A percentile compares a stretch with the other conserved stretches of the same genome.
phyloP scores from a whole-genome alignment of 2,113 vertebrate species.

The Anolis carolinensis region DNA sequence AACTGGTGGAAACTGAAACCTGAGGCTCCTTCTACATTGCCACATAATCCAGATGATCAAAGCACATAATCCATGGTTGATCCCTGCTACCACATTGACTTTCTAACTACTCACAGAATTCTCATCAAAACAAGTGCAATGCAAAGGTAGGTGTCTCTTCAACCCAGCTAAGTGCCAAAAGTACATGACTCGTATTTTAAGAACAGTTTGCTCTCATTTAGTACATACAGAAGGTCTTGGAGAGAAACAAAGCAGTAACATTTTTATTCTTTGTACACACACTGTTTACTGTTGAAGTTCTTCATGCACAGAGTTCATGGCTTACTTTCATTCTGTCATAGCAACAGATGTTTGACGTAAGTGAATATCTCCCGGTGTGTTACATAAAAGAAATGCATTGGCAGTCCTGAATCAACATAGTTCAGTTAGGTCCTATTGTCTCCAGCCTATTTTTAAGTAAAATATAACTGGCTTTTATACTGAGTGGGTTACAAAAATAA shows the following conservation, averaged over 20 bases:
- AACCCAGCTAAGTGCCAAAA: not conserved
- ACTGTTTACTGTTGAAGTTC: conserved; percentile 16
- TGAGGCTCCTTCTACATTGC: no score
- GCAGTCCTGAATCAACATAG: not conserved
- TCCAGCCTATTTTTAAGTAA: not conserved
- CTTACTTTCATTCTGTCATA: conserved; percentile 19
- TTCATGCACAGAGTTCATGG: conserved; percentile 7
- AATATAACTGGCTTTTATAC: not conserved
- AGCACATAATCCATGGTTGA: not conserved
- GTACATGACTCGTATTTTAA: not conserved
- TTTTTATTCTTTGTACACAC: not conserved
- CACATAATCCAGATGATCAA: no score
- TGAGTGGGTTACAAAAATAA: not conserved
- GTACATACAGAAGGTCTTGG: conserved; percentile 10
- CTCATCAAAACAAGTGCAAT: not conserved
- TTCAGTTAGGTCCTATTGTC: not conserved
- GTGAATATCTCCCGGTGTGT: not conserved
- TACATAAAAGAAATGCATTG: not conserved
- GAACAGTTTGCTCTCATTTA: not conserved
- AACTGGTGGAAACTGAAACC: no score
- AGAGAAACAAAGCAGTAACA: not conserved
- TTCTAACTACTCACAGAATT: not conserved
- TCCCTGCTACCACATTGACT: not conserved
- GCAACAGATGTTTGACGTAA: conserved; percentile 13
- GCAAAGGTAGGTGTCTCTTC: not conserved